phyloP scores from a whole-genome alignment of 64 coral and sea anemone genomes.

The Catalaphyllia jardinei region DNA sequence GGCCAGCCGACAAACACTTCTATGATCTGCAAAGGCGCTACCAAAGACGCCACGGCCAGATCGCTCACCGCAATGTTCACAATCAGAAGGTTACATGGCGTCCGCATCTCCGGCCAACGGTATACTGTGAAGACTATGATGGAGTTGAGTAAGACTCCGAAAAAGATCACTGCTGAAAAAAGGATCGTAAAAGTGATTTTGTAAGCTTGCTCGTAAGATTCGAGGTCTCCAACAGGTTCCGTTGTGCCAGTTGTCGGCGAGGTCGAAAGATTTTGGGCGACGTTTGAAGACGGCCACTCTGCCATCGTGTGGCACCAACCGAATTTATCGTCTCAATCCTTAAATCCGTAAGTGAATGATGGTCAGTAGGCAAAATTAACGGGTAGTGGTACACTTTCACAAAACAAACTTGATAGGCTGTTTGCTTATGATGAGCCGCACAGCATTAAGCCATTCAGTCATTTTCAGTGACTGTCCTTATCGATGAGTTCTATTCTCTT shows the following conservation, averaged over 20 bases:
- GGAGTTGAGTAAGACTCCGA: slow-evolving; percentile 59
- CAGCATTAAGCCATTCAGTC: background rate
- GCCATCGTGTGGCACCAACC: background rate
- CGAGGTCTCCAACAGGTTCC: background rate
- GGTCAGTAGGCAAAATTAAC: background rate
- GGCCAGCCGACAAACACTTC: slow-evolving; percentile 72
- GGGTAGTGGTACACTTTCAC: background rate
- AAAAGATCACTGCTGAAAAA: slow-evolving; percentile 27
- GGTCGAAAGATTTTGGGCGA: background rate
- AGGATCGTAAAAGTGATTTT: background rate
- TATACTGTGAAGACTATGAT: slow-evolving; percentile 76
- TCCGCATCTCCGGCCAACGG: slow-evolving; percentile 68
- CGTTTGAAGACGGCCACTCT: background rate
- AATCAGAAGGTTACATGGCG: slow-evolving; percentile 79
- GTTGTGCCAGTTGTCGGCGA: background rate
- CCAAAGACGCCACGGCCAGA: slow-evolving; percentile 63
- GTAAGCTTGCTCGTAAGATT: slow-evolving; percentile 14
- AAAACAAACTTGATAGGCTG: slow-evolving; percentile 28
- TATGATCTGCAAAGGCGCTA: slow-evolving; percentile 54
- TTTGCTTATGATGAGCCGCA: background rate
- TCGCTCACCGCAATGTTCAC: slow-evolving; percentile 87
- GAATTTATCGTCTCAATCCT: background rate
- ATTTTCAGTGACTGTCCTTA: background rate
- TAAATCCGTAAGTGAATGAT: background rate
- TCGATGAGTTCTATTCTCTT: background rate